Evolutionary conservation across 2,113 vertebrate genomes (phyloP), one percentile per base, ranked within the genome.

Genomic region (Suncus etruscus): DNA sequence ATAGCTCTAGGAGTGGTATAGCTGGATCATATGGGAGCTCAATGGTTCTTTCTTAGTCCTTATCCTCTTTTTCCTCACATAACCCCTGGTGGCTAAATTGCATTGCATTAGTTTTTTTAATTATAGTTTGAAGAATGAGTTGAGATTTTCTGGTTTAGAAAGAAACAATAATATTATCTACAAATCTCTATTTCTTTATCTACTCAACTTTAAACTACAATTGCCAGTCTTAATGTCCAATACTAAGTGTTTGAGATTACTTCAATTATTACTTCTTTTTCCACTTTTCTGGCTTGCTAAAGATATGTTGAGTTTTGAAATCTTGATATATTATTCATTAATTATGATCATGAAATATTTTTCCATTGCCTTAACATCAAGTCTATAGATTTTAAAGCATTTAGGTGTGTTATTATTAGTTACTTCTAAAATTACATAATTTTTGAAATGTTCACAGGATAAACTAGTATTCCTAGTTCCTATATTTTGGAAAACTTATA

Each of bases 401-500:
- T 81, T 25, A 51, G 31, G 48, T 88, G 0, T 70, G 76, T 51
- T 70, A 78, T 66, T 45, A 58, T 82, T 32, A 10, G 24, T 18
- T 1, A n/a, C 81, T 87, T 85, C 63, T 22, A n/a, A 15, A 27
- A 51, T 68, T 1, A 51, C 27, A 54, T 8, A 82, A 84, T 68
- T 68, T 32, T 72, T 58, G 6, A 91, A 91, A 83, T 86, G 82
- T 11, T 63, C 61, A 22, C 15, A 16, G 29, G 50, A 63, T 68
- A 50, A 78, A 31, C 15, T 78, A 70, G 48, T 14, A 8, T 93
- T 24, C 12, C 20, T 22, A 69, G 9, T 89, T 77, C 18, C 68
- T 75, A 8, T 72, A 76, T 5, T 39, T 39, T 39, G 84, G 90
- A 85, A 87, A n/a, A 72, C 81, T 51, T 6, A 25, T 0, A 39